phyloP scores from a whole-genome alignment of 2,797 vertebrate species.

The Bovichtus diacanthus region DNA sequence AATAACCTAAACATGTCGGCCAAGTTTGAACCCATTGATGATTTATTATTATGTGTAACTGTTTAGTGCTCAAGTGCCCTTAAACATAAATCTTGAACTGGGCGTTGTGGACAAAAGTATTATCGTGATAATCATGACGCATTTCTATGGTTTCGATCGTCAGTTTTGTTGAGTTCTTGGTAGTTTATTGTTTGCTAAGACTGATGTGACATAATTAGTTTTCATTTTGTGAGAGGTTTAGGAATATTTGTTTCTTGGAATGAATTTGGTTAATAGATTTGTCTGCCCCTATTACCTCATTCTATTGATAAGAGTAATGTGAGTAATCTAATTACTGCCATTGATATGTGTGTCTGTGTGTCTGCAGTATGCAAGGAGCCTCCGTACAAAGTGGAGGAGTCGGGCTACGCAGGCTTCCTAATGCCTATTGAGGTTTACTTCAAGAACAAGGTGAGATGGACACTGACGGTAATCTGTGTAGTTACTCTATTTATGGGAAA shows the following conservation, averaged over 20 bases:
- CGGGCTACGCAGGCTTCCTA: conserved; percentile 98
- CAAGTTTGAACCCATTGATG: background rate
- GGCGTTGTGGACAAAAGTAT: background rate
- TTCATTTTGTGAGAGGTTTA: background rate
- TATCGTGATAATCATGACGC: background rate
- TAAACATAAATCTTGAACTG: background rate
- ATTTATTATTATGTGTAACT: background rate
- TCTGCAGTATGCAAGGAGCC: conserved; percentile 97
- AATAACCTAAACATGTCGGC: background rate
- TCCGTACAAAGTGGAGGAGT: conserved; percentile 98
- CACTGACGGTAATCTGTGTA: background rate
- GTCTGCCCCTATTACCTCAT: no score
- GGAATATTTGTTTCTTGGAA: background rate
- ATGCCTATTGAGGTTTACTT: conserved; percentile 99
- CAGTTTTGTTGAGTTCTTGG: background rate
- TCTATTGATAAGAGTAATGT: background rate
- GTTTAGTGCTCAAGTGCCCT: background rate
- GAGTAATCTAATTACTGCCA: background rate
- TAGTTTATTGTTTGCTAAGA: background rate
- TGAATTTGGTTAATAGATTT: background rate
- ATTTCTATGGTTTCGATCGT: background rate
- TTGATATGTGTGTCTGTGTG: conserved; percentile 59
- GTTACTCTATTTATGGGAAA: background rate
- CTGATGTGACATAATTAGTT: background rate
- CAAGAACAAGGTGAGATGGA: conserved; percentile 93